Evolutionary conservation across 2,797 vertebrate species (phyloP).

Genomic region (Sebastes trivittatus): DNA sequence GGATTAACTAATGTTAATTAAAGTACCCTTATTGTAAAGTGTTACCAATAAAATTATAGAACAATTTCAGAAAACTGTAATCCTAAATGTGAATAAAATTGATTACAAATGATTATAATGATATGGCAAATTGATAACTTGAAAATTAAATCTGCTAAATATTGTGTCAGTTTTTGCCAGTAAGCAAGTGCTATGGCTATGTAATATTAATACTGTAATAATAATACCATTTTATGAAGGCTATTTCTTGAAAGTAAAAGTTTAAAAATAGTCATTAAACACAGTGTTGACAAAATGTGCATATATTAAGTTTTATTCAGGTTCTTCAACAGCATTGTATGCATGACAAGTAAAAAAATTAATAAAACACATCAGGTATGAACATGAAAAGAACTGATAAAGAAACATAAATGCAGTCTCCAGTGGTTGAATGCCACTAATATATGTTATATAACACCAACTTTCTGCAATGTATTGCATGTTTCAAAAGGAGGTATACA

Average conservation of each 20-base stretch:
- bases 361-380: conserved; percentile 50
- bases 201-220: background rate
- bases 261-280: background rate
- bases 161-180: background rate
- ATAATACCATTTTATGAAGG: background rate
- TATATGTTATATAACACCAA: conserved; percentile 4
- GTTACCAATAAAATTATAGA: background rate
- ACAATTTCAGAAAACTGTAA: background rate
- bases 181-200: background rate
- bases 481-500: conserved; percentile 54
- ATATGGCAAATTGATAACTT: background rate
- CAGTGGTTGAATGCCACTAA: conserved; percentile 42
- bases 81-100: background rate
- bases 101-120: background rate
- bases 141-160: background rate
- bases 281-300: conserved; percentile 3
- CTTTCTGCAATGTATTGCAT: conserved; percentile 17
- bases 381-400: conserved; percentile 25
- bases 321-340: conserved; percentile 51
- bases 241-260: background rate
- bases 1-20: too few species aligned
- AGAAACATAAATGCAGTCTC: conserved; percentile 41
- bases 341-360: conserved; percentile 46
- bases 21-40: too few species aligned
- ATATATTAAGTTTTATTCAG: conserved; percentile 76